phyloP scores from a whole-genome alignment of 2,797 vertebrate species.

The Decapterus maruadsi region DNA sequence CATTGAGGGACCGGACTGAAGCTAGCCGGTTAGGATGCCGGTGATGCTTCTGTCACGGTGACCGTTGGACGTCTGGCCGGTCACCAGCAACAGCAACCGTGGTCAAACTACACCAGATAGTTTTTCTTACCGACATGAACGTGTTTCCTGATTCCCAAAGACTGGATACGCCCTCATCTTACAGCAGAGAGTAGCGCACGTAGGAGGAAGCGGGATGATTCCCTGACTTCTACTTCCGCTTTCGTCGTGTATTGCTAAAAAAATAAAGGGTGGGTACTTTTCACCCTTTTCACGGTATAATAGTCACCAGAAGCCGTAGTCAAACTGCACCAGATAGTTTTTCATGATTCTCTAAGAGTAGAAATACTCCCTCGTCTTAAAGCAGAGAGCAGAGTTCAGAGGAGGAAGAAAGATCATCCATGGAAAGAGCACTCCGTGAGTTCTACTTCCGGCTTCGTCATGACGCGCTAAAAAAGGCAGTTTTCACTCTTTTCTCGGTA shows the following conservation, averaged over 20 bases:
- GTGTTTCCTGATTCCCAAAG: conserved; percentile 66
- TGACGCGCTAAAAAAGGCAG: background rate
- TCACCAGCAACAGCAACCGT: background rate
- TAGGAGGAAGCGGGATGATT: background rate
- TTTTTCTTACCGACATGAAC: conserved; percentile 4
- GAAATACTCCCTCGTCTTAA: too few relatives aligned
- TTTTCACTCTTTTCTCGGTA: background rate
- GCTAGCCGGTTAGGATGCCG: background rate
- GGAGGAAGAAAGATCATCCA: too few relatives aligned
- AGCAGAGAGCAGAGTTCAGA: too few relatives aligned
- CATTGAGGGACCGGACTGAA: conserved; percentile 53
- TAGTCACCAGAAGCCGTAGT: too few relatives aligned
- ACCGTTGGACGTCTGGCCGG: background rate
- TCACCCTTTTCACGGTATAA: background rate
- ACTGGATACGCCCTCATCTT: conserved; percentile 64
- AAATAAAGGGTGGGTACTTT: too few relatives aligned
- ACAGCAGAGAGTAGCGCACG: conserved; percentile 32
- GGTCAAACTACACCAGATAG: conserved; percentile 11
- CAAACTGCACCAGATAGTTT: too few relatives aligned
- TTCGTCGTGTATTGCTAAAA: too few relatives aligned
- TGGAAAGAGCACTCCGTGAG: too few relatives aligned
- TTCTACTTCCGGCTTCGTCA: too few relatives aligned
- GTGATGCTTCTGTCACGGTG: background rate
- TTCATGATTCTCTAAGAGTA: too few relatives aligned
- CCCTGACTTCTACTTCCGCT: background rate